phyloP scores from a whole-genome alignment of 1,140 invertebrate genomes.

The Lordiphosa collinella region DNA sequence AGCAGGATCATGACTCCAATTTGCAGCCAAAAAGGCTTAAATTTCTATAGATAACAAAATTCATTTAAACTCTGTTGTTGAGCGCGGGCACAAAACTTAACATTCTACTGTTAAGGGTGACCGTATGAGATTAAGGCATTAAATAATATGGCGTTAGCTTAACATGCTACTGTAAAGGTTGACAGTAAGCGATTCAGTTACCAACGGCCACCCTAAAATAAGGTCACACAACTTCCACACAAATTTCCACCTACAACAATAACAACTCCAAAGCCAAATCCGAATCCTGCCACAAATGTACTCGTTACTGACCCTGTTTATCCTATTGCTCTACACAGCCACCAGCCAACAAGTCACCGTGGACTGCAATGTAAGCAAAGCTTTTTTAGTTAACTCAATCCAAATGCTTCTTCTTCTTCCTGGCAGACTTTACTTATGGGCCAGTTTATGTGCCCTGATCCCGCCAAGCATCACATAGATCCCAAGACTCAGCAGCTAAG shows the following conservation, averaged over 20 bases:
- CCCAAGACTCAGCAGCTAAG: conserved; percentile 92
- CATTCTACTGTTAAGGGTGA: too few species aligned
- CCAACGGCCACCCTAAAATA: too few species aligned
- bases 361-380: conserved; percentile 83
- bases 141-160: neutral
- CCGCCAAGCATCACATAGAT: conserved; percentile 89
- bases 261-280: conserved; percentile 17
- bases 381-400: too few species aligned
- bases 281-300: conserved; percentile 34
- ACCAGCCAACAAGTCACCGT: conserved; percentile 48
- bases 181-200: too few species aligned
- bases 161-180: neutral
- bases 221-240: conserved; percentile 11
- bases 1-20: too few species aligned
- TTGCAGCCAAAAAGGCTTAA: too few species aligned
- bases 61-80: too few species aligned
- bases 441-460: conserved; percentile 92
- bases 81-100: too few species aligned
- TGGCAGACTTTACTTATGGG: conserved; percentile 84
- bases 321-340: conserved; percentile 26
- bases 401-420: too few species aligned
- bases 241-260: conserved; percentile 11
- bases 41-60: too few species aligned
- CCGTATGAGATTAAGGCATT: too few species aligned
- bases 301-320: conserved; percentile 20